Conservation (phyloP, 2,113 vertebrate species). For the Callionymus lyra region DNA sequence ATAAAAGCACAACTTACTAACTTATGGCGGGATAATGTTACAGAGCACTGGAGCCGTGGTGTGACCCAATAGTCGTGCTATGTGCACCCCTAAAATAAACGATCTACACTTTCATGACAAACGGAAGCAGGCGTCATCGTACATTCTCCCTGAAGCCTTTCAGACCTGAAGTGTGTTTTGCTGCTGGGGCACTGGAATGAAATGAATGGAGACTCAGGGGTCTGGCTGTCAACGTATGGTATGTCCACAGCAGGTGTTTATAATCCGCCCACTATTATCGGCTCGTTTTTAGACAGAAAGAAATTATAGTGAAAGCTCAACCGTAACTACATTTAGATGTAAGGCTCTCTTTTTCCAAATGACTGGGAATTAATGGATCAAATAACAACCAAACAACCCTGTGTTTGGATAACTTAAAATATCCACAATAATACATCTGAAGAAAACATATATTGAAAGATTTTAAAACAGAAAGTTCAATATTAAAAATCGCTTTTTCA, state of each 20-base stretch:
- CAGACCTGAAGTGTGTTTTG: slow-evolving; percentile 9
- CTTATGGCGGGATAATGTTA: neutral
- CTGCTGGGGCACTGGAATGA: slow-evolving; percentile 5
- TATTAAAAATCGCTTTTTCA: too few relatives aligned
- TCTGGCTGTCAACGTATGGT: slow-evolving; percentile 16
- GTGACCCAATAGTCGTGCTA: slow-evolving; percentile 18
- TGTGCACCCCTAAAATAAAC: slow-evolving; percentile 56
- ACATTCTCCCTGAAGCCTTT: slow-evolving; percentile 35
- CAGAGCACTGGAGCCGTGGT: slow-evolving; percentile 6
- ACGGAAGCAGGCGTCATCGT: slow-evolving; percentile 26
- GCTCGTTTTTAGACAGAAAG: slow-evolving; percentile 2
- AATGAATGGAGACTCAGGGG: slow-evolving; percentile 4
- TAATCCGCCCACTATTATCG: slow-evolving; percentile 15
- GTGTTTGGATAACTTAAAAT: too few relatives aligned
- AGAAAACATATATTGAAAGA: too few relatives aligned
- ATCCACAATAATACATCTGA: too few relatives aligned
- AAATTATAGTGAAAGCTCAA: neutral
- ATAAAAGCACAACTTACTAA: too few relatives aligned
- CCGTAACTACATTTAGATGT: neutral
- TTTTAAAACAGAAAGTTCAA: too few relatives aligned
- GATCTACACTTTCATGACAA: slow-evolving; percentile 39
- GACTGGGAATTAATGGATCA: neutral
- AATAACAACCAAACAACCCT: neutral
- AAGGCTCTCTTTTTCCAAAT: too few relatives aligned
- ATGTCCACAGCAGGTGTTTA: slow-evolving; percentile 41